These are phyloP conservation scores for Zoanthus sansibaricus DNA, from an alignment of 92 coral and sea anemone genomes.

Conservation along the genomic window DNA sequence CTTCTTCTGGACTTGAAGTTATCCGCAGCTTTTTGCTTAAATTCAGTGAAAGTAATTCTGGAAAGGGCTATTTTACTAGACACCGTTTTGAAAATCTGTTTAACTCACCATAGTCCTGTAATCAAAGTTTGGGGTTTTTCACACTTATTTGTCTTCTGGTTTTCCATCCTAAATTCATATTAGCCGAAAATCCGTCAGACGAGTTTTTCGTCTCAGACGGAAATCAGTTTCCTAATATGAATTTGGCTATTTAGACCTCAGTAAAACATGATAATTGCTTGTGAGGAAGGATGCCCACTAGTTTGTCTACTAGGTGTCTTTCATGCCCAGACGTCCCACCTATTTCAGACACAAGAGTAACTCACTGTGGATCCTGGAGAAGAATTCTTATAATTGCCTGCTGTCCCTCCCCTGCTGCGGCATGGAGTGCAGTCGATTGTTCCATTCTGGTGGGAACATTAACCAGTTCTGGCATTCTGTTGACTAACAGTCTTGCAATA, in stretches of 20 bases:
- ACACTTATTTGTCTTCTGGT: not conserved
- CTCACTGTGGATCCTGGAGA: constrained; percentile 87
- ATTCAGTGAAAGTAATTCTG: too few species aligned
- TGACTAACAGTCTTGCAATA: constrained; percentile 77
- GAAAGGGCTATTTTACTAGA: too few species aligned
- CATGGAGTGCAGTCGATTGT: constrained; percentile 83
- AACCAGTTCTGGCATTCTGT: constrained; percentile 76
- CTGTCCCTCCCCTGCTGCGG: constrained; percentile 86
- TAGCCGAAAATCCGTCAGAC: not conserved
- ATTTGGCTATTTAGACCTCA: not conserved
- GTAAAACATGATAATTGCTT: too few species aligned
- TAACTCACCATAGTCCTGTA: too few species aligned
- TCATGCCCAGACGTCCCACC: too few species aligned
- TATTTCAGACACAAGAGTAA: not conserved
- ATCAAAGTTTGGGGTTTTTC: not conserved
- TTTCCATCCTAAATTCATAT: not conserved
- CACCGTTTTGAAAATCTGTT: too few species aligned
- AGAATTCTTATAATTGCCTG: constrained; percentile 74
- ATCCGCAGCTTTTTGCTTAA: too few species aligned
- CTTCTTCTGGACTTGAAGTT: too few species aligned
- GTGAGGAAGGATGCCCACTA: too few species aligned
- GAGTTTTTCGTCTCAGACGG: not conserved
- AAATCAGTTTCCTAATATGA: not conserved
- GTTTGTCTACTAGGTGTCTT: too few species aligned
- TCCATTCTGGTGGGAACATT: constrained; percentile 86